These are phyloP conservation scores for Caenorhabditis afra DNA, from an alignment of 2,888 invertebrate species.

Conservation along the genomic window DNA sequence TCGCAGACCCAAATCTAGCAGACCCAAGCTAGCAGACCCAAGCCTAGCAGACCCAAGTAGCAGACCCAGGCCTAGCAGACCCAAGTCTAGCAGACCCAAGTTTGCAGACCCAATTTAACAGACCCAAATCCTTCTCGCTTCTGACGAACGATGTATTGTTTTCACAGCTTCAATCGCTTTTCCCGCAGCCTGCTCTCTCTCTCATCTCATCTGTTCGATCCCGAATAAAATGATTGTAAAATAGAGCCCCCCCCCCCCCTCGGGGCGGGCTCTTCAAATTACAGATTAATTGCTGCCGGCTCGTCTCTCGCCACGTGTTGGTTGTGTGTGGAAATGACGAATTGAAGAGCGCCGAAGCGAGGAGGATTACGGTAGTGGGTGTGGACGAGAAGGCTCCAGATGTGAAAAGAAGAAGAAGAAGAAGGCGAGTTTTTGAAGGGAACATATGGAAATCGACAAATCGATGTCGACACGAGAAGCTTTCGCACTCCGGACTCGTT, in stretches of 20 bases:
- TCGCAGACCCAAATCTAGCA: no score
- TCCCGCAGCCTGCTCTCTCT: no score
- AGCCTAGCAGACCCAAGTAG: no score
- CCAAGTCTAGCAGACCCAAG: no score
- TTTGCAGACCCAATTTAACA: no score
- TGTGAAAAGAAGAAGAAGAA: slow-evolving; percentile 11
- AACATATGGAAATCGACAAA: slow-evolving; percentile 52
- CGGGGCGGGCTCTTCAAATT: neutral
- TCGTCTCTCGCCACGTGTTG: slow-evolving; percentile 13
- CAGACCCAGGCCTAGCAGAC: no score
- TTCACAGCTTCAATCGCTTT: no score
- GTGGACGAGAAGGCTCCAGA: slow-evolving; percentile 29
- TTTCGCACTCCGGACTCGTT: slow-evolving; percentile 7
- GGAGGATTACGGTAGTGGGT: slow-evolving; percentile 34
- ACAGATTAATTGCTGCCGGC: neutral
- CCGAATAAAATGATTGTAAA: slow-evolving; percentile 31
- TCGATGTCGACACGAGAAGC: slow-evolving; percentile 23
- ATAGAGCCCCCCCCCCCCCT: slow-evolving; percentile 8
- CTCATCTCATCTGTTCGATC: no score
- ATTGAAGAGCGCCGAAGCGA: no score
- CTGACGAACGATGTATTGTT: no score
- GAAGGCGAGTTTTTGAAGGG: neutral
- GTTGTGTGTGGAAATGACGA: slow-evolving; percentile 29
- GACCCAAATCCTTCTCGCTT: no score
- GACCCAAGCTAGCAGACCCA: no score